Base-by-base conservation (phyloP, 2,888 invertebrate genomes). In the Melipona bicolor region DNA sequence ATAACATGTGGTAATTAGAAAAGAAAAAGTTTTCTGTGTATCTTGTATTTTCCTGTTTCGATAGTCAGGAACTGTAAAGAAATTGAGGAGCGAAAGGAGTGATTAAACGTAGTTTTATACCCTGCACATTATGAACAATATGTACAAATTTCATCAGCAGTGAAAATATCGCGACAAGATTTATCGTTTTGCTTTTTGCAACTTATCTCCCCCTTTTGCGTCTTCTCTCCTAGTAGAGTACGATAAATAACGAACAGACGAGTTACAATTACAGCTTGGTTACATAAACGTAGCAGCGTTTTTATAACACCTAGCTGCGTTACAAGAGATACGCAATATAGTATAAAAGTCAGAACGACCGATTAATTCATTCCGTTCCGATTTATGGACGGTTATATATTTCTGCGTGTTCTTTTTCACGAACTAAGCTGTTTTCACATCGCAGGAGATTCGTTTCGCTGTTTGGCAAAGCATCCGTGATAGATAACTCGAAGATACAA, bases 131-230 rank as follows among this genome's bases (percentile, higher is more conserved):
- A 21, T 69, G 56, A 83, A 79, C 73, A 67, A 75, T 91, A 91
- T 90, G 87, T 91, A 91, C 89, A 91, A 89, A 89, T 81, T 68
- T 4, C 68, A n/a, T 70, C 73, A 54, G 36, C 75, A 17, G 54
- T 75, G 69, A 83, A 73, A 74, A 77, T 78, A 71, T 77, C 67
- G 70, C 32, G 17, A 65, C 69, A 52, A 52, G 54, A 54, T 50
- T 24, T 32, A 56, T 32, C 49, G 3, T 24, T 15, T 15, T 17
- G 1, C 24, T 24, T 24, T 3, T 17, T 24, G 2, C 24, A 6
- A 17, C 9, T 54, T 27, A 6, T 21, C 3, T 6, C 3, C 21
- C 54, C 11, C n/a, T 5, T 17, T 6, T 49, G 15, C 59, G 21
- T 19, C 9, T 61, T 5, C 17, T 11, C 2, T 49, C 64, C 52